phyloP scores from a whole-genome alignment of 2,797 vertebrate species.

The Thaleichthys pacificus region DNA sequence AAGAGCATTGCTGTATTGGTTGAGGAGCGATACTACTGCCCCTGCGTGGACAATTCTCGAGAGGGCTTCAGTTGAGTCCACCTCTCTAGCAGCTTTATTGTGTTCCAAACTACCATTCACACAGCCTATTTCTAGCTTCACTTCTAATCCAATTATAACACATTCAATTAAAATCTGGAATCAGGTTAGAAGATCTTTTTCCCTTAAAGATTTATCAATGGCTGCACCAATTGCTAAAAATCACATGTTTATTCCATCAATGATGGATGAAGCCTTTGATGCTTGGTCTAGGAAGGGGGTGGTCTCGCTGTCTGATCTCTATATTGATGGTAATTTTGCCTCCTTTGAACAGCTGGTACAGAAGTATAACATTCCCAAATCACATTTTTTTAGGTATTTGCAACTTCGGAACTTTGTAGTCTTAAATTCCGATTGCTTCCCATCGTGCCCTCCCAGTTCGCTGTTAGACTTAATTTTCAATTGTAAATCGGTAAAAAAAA shows the following conservation, averaged over 20 bases:
- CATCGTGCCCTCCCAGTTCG: background rate
- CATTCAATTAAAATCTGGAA: too few species aligned
- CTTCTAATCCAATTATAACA: too few species aligned
- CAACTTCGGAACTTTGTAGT: background rate
- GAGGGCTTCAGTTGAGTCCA: background rate
- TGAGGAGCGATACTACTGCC: background rate
- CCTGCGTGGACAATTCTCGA: background rate
- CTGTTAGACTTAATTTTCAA: conserved; percentile 7
- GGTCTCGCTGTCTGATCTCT: too few species aligned
- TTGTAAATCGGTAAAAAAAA: background rate
- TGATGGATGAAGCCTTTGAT: too few species aligned
- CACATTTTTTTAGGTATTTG: background rate
- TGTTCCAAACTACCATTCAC: background rate
- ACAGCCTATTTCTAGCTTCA: too few species aligned
- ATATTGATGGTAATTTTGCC: conserved; percentile 4
- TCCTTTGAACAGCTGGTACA: too few species aligned
- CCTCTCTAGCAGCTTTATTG: background rate
- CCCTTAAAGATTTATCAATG: too few species aligned
- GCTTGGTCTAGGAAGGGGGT: too few species aligned
- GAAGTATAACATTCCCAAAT: conserved; percentile 7
- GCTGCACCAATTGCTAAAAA: too few species aligned
- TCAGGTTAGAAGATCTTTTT: too few species aligned
- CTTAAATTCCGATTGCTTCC: too few species aligned
- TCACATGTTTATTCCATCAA: too few species aligned
- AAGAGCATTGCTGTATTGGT: conserved; percentile 1